Base-by-base conservation (phyloP, 2,113 vertebrate genomes). In the Anhinga rufa region DNA sequence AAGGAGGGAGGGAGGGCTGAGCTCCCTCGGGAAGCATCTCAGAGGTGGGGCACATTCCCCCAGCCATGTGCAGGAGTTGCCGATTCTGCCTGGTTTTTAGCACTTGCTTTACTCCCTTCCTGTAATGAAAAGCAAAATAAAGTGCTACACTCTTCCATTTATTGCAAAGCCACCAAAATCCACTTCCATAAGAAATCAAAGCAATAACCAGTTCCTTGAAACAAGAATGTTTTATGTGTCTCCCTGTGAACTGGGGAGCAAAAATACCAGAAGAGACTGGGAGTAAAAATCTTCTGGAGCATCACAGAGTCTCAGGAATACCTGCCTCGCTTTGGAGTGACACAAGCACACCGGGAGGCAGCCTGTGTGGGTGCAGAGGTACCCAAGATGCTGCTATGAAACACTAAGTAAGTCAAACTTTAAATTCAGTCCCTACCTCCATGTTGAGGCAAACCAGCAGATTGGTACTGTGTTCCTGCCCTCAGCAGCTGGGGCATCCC, bases 341-440 rank as follows among this genome's bases (percentile, higher is more conserved):
- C 34, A 4, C 0, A 3, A 57, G 36, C 48, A 24, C 1, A 0
- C 10, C 11, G 6, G 25, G 38, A 79, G 18, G 42, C 71, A 72
- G 81, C 85, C 66, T 18, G 75, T 3, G 25, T 24, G 40, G 14
- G 25, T 14, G 34, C 61, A 76, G 71, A 68, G 72, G 62, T 8
- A 12, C 77, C 85, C 29, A 13, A 32, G 26, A 2, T 31, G 58
- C 48, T 83, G 82, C 49, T 46, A 5, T 6, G n/a, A 81, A 57
- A 31, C 28, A 6, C 9, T 48, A 21, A 17, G 12, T 32, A 48
- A 10, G 29, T 20, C 44, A 46, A 1, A 24, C 42, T 61, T 75
- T 4, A 31, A 20, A 71, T 62, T 44, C 5, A 1, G 34, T 25
- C 54, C 49, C 36, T 55, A 6, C 19, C 36, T 49, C 12, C 10